Evolutionary conservation across 2,797 vertebrate species (phyloP).

Genomic region (Steatocranus sp.): DNA sequence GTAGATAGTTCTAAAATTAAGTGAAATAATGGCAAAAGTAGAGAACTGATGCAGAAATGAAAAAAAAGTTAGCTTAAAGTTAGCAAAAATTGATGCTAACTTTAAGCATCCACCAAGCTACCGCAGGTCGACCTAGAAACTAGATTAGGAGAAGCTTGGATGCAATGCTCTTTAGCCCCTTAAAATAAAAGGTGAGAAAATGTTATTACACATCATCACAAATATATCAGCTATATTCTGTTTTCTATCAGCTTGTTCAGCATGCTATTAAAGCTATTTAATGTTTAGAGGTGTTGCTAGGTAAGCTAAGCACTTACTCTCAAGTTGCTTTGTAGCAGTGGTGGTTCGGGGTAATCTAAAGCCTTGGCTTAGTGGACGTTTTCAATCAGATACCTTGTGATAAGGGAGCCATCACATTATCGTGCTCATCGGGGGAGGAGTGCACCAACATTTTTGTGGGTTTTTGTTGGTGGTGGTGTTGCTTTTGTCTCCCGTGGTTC

Average conservation of each 20-base stretch:
- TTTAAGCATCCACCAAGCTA: neutral
- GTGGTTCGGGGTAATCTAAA: neutral
- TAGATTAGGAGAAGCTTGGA: neutral
- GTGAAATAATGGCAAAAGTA: neutral
- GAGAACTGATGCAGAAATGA: neutral
- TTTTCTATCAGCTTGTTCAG: neutral
- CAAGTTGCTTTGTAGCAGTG: neutral
- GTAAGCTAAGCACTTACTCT: neutral
- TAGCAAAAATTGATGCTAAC: neutral
- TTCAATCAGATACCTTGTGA: neutral
- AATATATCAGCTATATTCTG: neutral
- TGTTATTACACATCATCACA: neutral
- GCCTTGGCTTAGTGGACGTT: neutral
- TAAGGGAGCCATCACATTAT: neutral
- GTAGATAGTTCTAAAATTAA: neutral
- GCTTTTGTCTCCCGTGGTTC: constrained; percentile 21
- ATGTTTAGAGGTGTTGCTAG: neutral
- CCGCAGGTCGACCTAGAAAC: neutral
- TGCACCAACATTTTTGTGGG: neutral
- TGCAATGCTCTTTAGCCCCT: neutral
- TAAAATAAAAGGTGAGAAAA: neutral
- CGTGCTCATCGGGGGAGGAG: neutral
- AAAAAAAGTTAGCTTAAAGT: neutral
- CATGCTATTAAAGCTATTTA: neutral
- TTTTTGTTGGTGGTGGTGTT: neutral